phyloP scores from a whole-genome alignment of 2,888 invertebrate genomes.

The Scaptomyza flava region DNA sequence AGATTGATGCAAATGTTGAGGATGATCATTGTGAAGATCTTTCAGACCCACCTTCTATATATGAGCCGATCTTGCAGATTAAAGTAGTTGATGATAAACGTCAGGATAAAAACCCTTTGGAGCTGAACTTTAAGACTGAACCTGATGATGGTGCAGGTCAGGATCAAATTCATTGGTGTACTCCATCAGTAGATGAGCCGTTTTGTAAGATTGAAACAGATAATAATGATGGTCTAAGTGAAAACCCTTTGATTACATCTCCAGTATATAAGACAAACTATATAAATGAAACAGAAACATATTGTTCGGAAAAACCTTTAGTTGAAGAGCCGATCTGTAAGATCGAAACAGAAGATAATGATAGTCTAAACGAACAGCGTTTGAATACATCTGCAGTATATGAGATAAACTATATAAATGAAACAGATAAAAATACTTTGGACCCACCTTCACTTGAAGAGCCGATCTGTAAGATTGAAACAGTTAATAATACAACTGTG shows the following conservation, averaged over 20 bases:
- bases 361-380: no score
- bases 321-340: background rate
- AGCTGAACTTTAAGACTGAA: background rate
- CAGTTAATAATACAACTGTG: background rate
- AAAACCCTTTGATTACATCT: background rate
- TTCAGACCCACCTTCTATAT: background rate
- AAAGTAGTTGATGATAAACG: background rate
- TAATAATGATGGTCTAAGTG: background rate
- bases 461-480: background rate
- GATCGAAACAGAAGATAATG: background rate
- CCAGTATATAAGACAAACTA: background rate
- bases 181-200: background rate
- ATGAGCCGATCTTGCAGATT: background rate
- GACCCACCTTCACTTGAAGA: background rate
- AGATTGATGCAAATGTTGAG: background rate
- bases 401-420: no score
- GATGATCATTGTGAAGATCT: background rate
- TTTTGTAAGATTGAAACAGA: background rate
- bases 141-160: background rate
- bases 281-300: background rate
- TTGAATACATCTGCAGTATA: no score
- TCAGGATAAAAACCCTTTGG: background rate
- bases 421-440: background rate
- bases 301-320: background rate
- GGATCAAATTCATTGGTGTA: background rate